Conservation (phyloP, 2,888 invertebrate genomes). For the Phasia obesa region DNA sequence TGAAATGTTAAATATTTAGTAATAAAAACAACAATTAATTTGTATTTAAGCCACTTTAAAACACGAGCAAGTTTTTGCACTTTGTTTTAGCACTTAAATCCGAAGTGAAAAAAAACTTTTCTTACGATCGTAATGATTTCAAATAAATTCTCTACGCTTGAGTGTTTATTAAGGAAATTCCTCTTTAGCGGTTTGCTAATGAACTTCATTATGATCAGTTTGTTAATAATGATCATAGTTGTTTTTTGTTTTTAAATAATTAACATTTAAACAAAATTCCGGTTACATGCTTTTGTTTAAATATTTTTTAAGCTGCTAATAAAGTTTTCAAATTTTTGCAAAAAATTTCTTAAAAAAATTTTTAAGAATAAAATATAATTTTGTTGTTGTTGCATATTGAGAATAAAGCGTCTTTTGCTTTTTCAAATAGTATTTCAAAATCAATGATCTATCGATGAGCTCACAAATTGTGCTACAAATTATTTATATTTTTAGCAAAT, state of each 20-base stretch:
- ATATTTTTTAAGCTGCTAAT: no score
- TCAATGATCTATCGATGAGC: no score
- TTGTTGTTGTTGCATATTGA: no score
- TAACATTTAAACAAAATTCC: constrained; percentile 57
- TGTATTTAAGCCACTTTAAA: constrained; percentile 29
- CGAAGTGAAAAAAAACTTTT: background rate
- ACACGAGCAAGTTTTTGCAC: constrained; percentile 3
- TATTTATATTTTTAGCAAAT: no score
- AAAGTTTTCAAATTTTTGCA: no score
- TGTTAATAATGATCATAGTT: constrained; percentile 37
- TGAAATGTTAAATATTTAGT: constrained; percentile 46
- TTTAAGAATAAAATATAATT: no score
- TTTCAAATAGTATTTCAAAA: no score
- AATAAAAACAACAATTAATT: constrained; percentile 38
- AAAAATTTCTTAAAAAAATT: no score
- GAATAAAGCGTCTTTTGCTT: no score
- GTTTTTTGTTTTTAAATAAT: constrained; percentile 39
- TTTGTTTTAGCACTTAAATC: constrained; percentile 27
- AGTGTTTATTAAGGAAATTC: constrained; percentile 67
- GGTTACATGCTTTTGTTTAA: constrained; percentile 49
- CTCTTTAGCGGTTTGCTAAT: constrained; percentile 61
- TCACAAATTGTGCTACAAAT: no score
- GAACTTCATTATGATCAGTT: constrained; percentile 50
- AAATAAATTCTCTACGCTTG: constrained; percentile 65
- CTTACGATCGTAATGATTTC: constrained; percentile 20